These are phyloP conservation scores for Drosophila trichaetosa DNA, from an alignment of 2,888 invertebrate genomes.

Conservation along the genomic window DNA sequence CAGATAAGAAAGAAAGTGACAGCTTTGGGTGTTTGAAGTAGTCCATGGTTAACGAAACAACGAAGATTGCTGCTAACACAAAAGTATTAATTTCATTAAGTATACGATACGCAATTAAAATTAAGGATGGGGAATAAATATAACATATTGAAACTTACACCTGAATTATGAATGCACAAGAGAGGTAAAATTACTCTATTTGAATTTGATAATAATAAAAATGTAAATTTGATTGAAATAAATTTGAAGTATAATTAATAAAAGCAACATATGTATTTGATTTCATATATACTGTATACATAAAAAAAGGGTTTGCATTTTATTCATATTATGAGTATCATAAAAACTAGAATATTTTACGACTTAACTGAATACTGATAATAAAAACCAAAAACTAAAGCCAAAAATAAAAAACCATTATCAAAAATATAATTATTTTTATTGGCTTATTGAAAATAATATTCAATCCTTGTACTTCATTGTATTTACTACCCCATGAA, in stretches of 20 bases:
- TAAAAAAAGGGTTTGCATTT: not conserved
- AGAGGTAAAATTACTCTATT: not conserved
- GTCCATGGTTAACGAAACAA: not conserved
- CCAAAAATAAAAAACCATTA: not conserved
- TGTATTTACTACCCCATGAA: not conserved
- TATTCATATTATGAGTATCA: not conserved
- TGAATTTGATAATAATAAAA: not conserved
- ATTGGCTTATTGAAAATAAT: not conserved
- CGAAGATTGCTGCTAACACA: not conserved
- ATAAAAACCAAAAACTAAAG: not conserved
- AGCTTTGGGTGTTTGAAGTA: constrained; percentile 1
- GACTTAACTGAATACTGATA: not conserved
- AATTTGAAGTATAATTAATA: not conserved
- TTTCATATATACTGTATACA: not conserved
- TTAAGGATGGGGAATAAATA: not conserved
- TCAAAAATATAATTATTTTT: not conserved
- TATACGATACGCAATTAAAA: not conserved
- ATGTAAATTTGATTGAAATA: not conserved
- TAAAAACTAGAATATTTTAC: not conserved
- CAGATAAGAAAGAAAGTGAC: constrained; percentile 19
- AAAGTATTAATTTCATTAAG: not conserved
- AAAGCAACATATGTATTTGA: not conserved
- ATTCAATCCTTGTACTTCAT: not conserved
- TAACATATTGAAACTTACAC: not conserved
- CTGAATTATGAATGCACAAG: not conserved